phyloP scores from a whole-genome alignment of 2,797 vertebrate species.

The Gastrophryne carolinensis region DNA sequence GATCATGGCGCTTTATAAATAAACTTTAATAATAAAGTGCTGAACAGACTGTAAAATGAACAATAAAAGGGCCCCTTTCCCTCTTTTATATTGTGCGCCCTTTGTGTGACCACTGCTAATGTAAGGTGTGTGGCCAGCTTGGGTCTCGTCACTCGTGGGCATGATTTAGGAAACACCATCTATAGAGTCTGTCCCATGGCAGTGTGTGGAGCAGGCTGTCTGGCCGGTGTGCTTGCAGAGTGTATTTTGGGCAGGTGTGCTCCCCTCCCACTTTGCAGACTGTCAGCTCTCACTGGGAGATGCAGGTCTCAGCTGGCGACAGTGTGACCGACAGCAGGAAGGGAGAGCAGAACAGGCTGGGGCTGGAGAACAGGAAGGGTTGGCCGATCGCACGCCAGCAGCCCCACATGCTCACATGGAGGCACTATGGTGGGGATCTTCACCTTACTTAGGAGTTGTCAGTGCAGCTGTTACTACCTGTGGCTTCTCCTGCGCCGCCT shows the following conservation, averaged over 20 bases:
- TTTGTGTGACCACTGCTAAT: too few species aligned
- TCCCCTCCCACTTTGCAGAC: conserved; percentile 2
- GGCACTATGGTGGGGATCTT: conserved; percentile 67
- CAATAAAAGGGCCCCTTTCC: too few species aligned
- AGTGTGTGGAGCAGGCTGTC: too few species aligned
- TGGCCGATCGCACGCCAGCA: conserved; percentile 55
- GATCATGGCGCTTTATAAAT: too few species aligned
- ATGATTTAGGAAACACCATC: too few species aligned
- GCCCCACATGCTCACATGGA: conserved; percentile 55
- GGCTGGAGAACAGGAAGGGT: conserved; percentile 60
- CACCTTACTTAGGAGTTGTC: conserved; percentile 57
- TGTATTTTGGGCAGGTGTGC: conserved; percentile 17
- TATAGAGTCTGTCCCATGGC: too few species aligned
- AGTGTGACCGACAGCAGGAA: conserved; percentile 30
- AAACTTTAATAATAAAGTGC: too few species aligned
- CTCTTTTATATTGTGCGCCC: too few species aligned
- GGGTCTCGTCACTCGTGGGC: too few species aligned
- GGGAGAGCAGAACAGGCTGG: conserved; percentile 20
- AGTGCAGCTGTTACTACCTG: conserved; percentile 39
- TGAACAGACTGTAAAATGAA: too few species aligned
- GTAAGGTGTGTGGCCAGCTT: too few species aligned
- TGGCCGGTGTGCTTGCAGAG: not conserved
- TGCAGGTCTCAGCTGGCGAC: conserved; percentile 41
- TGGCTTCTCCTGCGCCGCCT: conserved; percentile 43
- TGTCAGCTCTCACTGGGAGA: conserved; percentile 4